Evolutionary conservation across 2,113 vertebrate genomes (phyloP), one percentile per base, ranked within the genome.

Genomic region (Eretmochelys imbricata): DNA sequence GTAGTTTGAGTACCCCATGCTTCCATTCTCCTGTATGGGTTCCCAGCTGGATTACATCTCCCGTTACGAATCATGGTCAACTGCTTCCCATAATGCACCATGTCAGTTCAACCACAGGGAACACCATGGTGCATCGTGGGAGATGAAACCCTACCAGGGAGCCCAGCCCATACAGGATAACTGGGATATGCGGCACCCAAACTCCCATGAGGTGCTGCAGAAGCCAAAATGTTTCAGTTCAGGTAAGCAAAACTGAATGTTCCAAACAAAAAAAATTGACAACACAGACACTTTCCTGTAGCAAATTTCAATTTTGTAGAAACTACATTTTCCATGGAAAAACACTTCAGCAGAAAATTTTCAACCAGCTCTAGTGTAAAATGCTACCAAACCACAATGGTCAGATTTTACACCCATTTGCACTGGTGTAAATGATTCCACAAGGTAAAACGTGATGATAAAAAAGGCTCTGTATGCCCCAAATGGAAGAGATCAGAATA

Each of bases 1-100:
- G 0, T 0, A 19, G 14, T 53, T 93, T 27, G 78, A 38, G n/a
- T 0, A 0, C 2, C 2, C 8, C 48, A 53, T 54, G 1, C 3
- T 29, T 2, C 2, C 17, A 6, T 25, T 54, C 72, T 85, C 65
- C 31, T 84, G 46, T 55, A 17, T 9, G 49, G 85, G 49, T 42
- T 54, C 69, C 8, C 10, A 31, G 10, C 2, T 13, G 14, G 46
- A 22, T 3, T 62, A 76, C 24, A 7, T 80, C 2, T 78, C 29
- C 65, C 27, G 22, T 0, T 2, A 5, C 3, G 10, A 2, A 6
- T 8, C 0, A 8, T n/a, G 29, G 19, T 80, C 65, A 17, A 42
- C n/a, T 69, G 85, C 59, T 49, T 76, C 53, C 86, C 53, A 82
- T 62, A 42, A 54, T 14, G 16, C 11, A 13, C n/a, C 72, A 10